Base-by-base conservation (phyloP, 2,888 invertebrate species). In the Reticulitermes lucifugus region DNA sequence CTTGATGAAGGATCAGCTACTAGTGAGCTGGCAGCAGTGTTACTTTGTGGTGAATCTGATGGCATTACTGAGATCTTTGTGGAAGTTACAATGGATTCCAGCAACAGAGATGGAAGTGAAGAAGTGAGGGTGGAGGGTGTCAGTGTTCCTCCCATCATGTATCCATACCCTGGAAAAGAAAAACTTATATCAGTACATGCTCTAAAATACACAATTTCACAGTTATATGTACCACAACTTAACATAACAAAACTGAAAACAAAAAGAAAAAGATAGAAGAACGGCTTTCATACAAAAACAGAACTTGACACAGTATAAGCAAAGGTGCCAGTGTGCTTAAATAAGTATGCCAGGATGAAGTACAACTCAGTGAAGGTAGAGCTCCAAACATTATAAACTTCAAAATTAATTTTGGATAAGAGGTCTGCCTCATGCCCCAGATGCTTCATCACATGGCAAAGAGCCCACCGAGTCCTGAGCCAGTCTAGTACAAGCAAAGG, bases 41-140 rank as follows among this genome's bases (percentile, higher is more conserved):
- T 65, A 65, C 10, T 77, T 46, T 21, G n/a, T 43, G 77, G n/a
- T 51, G 77, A 46, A 9, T 12, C 21, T 35, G 81, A 43, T 14
- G 81, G 65, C 65, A 81, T 21, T 10, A 81, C 43, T 70, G 81
- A 65, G 9, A 81, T 81, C 43, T 81, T 81, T 70, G 81, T 81
- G 12, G 81, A 81, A 43, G 81, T 81, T 10, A 70, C 46, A 18
- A 70, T 59, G 60, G 81, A 81, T 70, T 81, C 81, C 43, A 81
- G 60, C 14, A 41, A 81, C 14, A 81, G 18, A 55, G 81, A 81
- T 65, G 81, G 70, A 81, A 81, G n/a, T 43, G 65, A 43, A 22
- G 81, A 25, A 21, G 80, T 51, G 7, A 35, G 35, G 12, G 35
- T 14, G 21, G 80, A 79, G 25, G 79, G 18, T 25, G 2, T 14